phyloP scores from a whole-genome alignment of 2,797 vertebrate genomes.

The Cetoscarus ocellatus region DNA sequence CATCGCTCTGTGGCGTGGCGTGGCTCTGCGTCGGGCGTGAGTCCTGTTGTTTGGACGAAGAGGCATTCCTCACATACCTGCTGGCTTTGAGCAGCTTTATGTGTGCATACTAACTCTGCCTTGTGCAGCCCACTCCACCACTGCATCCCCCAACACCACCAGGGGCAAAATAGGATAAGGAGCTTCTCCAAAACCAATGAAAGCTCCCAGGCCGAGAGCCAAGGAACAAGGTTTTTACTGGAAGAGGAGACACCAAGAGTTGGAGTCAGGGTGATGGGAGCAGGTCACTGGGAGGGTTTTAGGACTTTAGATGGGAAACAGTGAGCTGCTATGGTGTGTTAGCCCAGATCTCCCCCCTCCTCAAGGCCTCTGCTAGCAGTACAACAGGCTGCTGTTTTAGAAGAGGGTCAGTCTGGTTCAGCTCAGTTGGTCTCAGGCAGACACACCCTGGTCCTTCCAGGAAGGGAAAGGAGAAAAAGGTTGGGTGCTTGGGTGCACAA shows the following conservation, averaged over 20 bases:
- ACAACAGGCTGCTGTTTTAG: conserved; percentile 64
- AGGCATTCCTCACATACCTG: conserved; percentile 85
- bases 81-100: conserved; percentile 82
- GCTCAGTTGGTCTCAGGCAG: conserved; percentile 46
- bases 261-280: conserved; percentile 59
- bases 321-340: conserved; percentile 40
- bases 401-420: conserved; percentile 59
- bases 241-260: conserved; percentile 54
- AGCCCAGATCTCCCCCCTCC: conserved; percentile 26
- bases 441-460: conserved; percentile 40
- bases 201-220: conserved; percentile 48
- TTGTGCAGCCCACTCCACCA: conserved; percentile 57
- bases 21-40: conserved; percentile 67
- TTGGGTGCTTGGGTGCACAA: conserved; percentile 9
- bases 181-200: conserved; percentile 63
- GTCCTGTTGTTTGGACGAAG: conserved; percentile 81
- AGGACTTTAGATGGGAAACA: conserved; percentile 36
- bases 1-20: conserved; percentile 60
- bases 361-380: conserved; percentile 37
- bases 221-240: conserved; percentile 56
- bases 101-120: conserved; percentile 72
- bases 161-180: conserved; percentile 68
- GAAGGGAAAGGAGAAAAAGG: conserved; percentile 2
- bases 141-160: conserved; percentile 34
- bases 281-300: conserved; percentile 53